A percentile compares a stretch with the other conserved stretches of the same genome.
Conservation (phyloP, 2,113 vertebrate species). For the Lagopus leucura region DNA sequence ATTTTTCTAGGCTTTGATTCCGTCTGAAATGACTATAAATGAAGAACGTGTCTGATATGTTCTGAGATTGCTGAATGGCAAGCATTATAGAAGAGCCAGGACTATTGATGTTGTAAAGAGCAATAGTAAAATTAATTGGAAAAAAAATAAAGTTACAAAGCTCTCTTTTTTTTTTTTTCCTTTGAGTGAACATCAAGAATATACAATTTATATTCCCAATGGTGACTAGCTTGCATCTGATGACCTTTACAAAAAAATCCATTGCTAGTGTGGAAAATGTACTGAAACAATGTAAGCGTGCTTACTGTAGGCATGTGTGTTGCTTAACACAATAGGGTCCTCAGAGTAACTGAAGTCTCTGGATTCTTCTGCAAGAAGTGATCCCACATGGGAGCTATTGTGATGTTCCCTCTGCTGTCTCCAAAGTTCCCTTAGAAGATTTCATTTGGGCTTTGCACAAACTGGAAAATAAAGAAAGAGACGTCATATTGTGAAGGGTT, state of each 20-base stretch:
- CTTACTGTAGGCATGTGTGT: conserved; percentile 34
- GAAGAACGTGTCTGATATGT: neutral
- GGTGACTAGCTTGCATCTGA: conserved; percentile 32
- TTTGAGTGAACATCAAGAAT: neutral
- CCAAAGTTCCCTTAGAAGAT: conserved; percentile 13
- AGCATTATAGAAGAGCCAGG: neutral
- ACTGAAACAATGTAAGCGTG: conserved; percentile 53
- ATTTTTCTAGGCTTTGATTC: neutral
- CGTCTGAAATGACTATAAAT: neutral
- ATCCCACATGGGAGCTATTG: conserved; percentile 39
- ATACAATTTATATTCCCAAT: conserved; percentile 30
- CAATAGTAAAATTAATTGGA: neutral
- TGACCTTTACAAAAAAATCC: conserved; percentile 56
- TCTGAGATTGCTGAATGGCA: neutral
- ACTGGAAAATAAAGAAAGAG: neutral
- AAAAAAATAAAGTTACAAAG: neutral
- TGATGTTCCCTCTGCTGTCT: conserved; percentile 54
- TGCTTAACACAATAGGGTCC: conserved; percentile 58
- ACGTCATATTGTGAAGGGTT: neutral
- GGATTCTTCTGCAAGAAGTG: conserved; percentile 32
- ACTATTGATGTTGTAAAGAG: neutral
- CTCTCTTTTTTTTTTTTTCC: neutral
- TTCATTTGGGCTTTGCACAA: neutral
- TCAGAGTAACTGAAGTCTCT: conserved; percentile 16
- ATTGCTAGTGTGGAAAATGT: conserved; percentile 51